Base-by-base conservation (phyloP, 2,797 vertebrate species). In the Myripristis jacobus region DNA sequence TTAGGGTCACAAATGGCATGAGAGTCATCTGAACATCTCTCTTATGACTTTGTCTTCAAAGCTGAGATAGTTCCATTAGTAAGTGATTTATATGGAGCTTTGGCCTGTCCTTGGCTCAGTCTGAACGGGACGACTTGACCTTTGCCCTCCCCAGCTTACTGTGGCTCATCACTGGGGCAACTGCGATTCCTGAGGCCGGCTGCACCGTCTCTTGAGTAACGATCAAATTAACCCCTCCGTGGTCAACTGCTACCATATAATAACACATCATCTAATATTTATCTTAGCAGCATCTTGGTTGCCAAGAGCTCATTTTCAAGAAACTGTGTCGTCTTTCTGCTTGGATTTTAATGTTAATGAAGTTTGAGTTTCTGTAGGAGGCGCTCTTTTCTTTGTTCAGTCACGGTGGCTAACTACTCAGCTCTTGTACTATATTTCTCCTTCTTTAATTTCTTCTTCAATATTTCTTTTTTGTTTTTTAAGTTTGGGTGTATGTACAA, bases 1-100 rank as follows among this genome's bases (percentile, higher is more conserved):
- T 58, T 9, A 6, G 15, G 80, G 69, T 84, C 74, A 75, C 56
- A 50, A 60, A 70, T 55, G 79, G 73, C 36, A 81, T 1, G 61
- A 46, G 43, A 48, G 65, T 70, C 38, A 82, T 82, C 77, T 58
- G 55, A 51, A 66, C 52, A 16, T 16, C 44, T 41, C 29, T 54
- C 24, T 63, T 2, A 19, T 12, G 66, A 53, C 63, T 43, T 18
- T 19, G n/a, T 36, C 58, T 55, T 64, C 76, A 65, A 77, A 82
- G 48, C 55, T 21, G 0, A 34, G 66, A 74, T 57, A 36, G 41
- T 65, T 56, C 29, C 16, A 19, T 5, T 4, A 47, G 43, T 15
- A 22, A 41, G 47, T 29, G 75, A 81, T 60, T 55, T 77, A 75
- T 56, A 70, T 0, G 24, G 21, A 6, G 12, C 38, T 36, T 65